Percentiles rank a stretch among this genome's conserved stretches.
These are phyloP conservation scores for Lepilemur ruficaudatus DNA, from an alignment of 2,797 vertebrate species.

Conservation along the genomic window DNA sequence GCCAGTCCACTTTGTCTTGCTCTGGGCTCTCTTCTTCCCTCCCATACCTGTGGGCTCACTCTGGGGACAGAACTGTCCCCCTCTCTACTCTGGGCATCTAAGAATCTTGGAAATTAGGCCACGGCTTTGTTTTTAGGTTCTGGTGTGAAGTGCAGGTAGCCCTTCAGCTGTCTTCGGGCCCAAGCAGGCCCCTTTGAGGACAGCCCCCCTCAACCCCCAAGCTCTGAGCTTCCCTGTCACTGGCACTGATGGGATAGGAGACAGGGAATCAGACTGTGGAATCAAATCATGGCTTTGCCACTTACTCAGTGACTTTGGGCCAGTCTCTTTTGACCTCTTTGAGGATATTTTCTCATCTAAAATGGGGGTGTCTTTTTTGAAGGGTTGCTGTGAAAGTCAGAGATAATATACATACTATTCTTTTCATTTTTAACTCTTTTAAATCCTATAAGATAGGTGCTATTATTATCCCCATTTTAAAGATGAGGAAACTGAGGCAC, in stretches of 20 bases:
- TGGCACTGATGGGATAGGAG: background rate
- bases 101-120: background rate
- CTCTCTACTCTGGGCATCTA: background rate
- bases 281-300: background rate
- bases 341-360: background rate
- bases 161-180: no score
- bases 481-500: background rate
- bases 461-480: background rate
- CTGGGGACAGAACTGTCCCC: background rate
- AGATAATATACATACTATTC: background rate
- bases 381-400: background rate
- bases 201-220: rapidly evolving
- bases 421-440: background rate
- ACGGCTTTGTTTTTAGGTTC: background rate
- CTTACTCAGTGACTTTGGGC: background rate
- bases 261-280: no score
- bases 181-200: background rate
- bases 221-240: background rate
- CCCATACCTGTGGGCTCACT: background rate
- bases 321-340: background rate
- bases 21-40: background rate
- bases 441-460: background rate
- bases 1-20: rapidly evolving
- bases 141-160: background rate
- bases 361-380: background rate